phyloP scores from a whole-genome alignment of 1,140 invertebrate genomes.

The Bombus cullumanus region DNA sequence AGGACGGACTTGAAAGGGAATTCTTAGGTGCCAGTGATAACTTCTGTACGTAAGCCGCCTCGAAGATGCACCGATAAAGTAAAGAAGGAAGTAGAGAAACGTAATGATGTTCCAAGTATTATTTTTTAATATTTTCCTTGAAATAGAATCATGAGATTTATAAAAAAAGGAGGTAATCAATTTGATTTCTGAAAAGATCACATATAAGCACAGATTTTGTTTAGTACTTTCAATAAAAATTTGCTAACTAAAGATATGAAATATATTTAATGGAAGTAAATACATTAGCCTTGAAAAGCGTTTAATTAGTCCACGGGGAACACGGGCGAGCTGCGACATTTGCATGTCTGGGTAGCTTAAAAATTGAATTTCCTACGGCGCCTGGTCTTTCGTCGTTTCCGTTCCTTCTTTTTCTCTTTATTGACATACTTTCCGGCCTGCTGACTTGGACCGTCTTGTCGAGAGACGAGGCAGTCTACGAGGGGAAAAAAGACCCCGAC shows the following conservation, averaged over 20 bases:
- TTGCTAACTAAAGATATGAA: background rate
- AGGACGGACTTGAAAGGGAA: background rate
- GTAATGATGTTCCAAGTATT: too few relatives aligned
- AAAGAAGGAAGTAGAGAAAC: background rate
- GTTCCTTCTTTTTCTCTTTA: background rate
- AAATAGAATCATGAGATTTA: too few relatives aligned
- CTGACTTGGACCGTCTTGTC: constrained; percentile 31
- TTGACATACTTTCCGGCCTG: constrained; percentile 51
- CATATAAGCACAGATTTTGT: background rate
- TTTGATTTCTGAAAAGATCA: too few relatives aligned
- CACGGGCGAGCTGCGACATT: background rate
- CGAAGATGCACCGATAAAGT: background rate
- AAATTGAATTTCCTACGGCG: constrained; percentile 31
- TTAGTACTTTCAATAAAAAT: background rate
- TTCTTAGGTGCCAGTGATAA: background rate
- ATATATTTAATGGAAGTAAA: background rate
- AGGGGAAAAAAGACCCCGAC: background rate
- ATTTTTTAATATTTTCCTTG: too few relatives aligned
- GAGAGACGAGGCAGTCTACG: too few relatives aligned
- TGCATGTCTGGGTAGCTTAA: constrained; percentile 31
- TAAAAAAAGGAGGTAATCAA: too few relatives aligned
- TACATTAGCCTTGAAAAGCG: background rate
- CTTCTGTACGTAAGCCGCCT: background rate
- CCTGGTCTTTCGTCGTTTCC: background rate
- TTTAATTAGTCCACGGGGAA: background rate